Conservation (phyloP, 2,888 invertebrate genomes). For the Tinea trinotella region DNA sequence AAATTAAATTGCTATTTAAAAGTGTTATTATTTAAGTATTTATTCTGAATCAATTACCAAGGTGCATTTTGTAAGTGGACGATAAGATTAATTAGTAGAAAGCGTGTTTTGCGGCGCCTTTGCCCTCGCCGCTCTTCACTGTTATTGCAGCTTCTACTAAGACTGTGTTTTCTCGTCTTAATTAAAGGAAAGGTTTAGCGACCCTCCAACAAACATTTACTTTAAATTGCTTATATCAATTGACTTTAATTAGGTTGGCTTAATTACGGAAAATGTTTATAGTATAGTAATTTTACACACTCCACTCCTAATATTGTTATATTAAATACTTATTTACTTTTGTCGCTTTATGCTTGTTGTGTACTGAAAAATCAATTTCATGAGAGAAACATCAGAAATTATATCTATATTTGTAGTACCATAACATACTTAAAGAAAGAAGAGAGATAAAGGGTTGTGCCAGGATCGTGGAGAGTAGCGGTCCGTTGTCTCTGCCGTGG, state of each 20-base stretch:
- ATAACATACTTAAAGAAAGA: no score
- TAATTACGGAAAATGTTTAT: conserved; percentile 34
- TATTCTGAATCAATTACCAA: not conserved
- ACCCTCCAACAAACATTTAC: conserved; percentile 28
- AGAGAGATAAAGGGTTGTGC: no score
- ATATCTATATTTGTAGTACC: no score
- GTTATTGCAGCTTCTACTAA: conserved; percentile 31
- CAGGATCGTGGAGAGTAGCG: no score
- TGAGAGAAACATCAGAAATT: no score
- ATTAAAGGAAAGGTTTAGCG: conserved; percentile 39
- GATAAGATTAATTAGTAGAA: conserved; percentile 28
- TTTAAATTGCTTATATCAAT: conserved; percentile 26
- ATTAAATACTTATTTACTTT: no score
- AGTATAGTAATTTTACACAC: not conserved
- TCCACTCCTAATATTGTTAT: no score
- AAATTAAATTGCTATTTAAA: not conserved
- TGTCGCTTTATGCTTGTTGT: no score
- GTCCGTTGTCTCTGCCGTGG: no score
- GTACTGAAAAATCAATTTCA: no score
- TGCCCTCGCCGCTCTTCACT: conserved; percentile 23
- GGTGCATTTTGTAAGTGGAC: conserved; percentile 6
- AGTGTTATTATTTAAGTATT: not conserved
- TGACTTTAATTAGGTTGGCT: conserved; percentile 34
- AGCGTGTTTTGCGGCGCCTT: conserved; percentile 22
- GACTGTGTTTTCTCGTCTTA: conserved; percentile 39